phyloP scores from a whole-genome alignment of 2,113 vertebrate genomes.

The Grus americana region DNA sequence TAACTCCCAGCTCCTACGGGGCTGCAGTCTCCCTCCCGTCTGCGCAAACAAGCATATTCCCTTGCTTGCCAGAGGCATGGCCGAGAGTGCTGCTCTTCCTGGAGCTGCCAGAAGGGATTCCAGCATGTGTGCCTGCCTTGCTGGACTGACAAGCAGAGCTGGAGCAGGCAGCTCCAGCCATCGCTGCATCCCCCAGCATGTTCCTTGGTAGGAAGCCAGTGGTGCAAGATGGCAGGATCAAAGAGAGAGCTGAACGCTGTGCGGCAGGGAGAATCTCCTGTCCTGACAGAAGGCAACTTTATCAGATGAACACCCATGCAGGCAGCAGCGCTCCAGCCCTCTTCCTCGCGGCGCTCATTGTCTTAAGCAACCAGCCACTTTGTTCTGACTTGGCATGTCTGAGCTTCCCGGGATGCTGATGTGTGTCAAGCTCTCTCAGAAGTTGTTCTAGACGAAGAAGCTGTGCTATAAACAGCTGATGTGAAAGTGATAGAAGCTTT shows the following conservation, averaged over 20 bases:
- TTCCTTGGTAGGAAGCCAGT: constrained; percentile 15
- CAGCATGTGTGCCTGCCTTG: background rate
- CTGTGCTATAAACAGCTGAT: background rate
- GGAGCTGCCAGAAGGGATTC: constrained; percentile 22
- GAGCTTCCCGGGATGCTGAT: background rate
- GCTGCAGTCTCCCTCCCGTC: background rate
- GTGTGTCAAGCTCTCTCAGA: background rate
- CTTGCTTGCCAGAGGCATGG: constrained; percentile 8
- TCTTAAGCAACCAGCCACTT: background rate
- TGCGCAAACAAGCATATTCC: background rate
- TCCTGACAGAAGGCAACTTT: background rate
- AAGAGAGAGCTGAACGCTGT: background rate
- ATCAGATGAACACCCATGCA: background rate
- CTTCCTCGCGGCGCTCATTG: background rate
- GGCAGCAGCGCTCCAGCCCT: background rate
- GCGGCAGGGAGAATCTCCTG: background rate
- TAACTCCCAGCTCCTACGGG: background rate
- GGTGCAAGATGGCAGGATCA: background rate
- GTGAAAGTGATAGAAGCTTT: background rate
- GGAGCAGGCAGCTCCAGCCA: constrained; percentile 16
- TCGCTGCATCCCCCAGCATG: background rate
- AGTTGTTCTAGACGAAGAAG: background rate
- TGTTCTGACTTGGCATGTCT: background rate
- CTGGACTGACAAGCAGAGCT: constrained; percentile 20
- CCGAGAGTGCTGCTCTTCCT: background rate